Evolutionary conservation across 2,888 invertebrate genomes (phyloP), one percentile per base, ranked within the genome.

Genomic region (Scaptomyza cyrtandrae): DNA sequence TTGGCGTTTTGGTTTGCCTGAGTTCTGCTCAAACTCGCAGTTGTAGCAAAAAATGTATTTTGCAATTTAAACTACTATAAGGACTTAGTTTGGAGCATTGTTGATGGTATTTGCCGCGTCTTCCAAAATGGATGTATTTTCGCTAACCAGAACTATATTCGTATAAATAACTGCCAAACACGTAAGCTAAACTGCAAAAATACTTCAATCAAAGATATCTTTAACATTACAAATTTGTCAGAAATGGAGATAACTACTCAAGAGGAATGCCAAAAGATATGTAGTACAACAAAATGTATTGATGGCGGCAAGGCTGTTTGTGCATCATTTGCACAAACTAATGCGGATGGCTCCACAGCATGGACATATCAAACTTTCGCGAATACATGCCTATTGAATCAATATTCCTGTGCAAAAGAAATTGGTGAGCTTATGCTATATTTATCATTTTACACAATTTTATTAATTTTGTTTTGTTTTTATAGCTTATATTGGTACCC

Each of bases 71-170:
- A 9, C 6, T 71, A 57, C 52, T 45, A 45, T 6, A 71, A 62
- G 48, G 62, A 71, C 24, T 49, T 63, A 16, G 65, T 79, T 3
- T 82, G 62, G 63, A 52, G 61, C 24, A 58, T 76, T 16, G 76
- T 56, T 0, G 46, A 54, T 11, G 60, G 48, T 1, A 37, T n/a
- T 10, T 80, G 80, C 19, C 66, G 74, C 0, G 71, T 80, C 13
- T 83, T 63, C 13, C 80, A 83, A n/a, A 80, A 80, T 33, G 59
- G 62, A 2, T 80, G 80, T 39, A 1, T 80, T 0, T 73, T 80
- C 19, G 55, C 7, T 7, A 37, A 48, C 19, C 50, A 46, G 27
- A 80, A 83, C 29, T 80, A 83, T 10, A 41, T 29, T n/a, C 66
- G 83, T 2, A 46, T 24, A 3, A 80, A 80, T 43, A 60, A 27